phyloP scores from a whole-genome alignment of 2,797 vertebrate species.

The Melanotaenia parkinsoni region DNA sequence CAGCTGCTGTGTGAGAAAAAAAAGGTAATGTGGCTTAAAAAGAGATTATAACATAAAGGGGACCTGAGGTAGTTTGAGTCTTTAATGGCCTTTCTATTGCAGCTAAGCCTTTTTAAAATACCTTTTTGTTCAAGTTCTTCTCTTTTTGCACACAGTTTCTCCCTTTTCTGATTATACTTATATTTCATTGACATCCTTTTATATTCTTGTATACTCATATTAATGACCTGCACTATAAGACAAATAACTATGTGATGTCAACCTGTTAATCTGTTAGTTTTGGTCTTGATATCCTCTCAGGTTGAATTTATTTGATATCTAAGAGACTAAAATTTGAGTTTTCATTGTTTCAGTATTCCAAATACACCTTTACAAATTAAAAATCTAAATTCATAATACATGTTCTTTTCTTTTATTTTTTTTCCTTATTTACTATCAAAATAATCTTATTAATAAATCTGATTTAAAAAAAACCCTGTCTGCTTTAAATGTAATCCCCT shows the following conservation, averaged over 20 bases:
- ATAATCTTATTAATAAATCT: background rate
- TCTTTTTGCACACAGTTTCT: constrained; percentile 10
- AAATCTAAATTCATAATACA: background rate
- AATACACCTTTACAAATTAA: background rate
- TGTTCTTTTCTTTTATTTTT: background rate
- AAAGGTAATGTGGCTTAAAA: constrained; percentile 25
- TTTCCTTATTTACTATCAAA: background rate
- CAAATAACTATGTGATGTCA: constrained; percentile 3
- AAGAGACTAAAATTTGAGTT: background rate
- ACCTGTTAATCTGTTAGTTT: constrained; percentile 1
- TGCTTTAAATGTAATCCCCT: constrained; percentile 8
- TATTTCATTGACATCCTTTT: constrained; percentile 35
- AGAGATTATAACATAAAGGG: constrained; percentile 29
- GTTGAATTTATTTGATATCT: constrained; percentile 2
- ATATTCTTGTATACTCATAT: constrained; percentile 1
- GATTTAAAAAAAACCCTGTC: background rate
- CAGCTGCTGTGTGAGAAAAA: constrained; percentile 54
- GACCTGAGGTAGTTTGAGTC: constrained; percentile 28
- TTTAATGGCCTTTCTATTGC: constrained; percentile 11
- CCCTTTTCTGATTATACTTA: constrained; percentile 24
- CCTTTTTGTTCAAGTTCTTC: constrained; percentile 16
- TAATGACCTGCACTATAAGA: background rate
- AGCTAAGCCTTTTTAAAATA: constrained; percentile 14
- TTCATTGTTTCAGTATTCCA: background rate
- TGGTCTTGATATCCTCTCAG: background rate